Conservation (phyloP, 1,140 invertebrate species). For the Drosophila sp. region DNA sequence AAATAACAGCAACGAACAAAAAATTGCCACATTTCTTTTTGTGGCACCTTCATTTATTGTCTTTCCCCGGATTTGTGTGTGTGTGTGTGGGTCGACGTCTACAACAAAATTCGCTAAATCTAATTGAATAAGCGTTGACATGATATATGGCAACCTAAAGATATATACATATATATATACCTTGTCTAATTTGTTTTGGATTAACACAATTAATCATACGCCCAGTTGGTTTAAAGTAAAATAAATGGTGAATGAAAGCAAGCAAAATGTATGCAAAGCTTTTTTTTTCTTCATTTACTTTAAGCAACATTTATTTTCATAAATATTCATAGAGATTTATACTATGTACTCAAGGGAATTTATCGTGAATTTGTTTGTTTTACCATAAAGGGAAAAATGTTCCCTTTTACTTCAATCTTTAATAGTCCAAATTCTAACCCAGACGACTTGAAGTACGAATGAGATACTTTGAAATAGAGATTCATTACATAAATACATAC, state of each 20-base stretch:
- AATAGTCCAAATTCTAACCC: too few species aligned
- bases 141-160: slow-evolving; percentile 39
- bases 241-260: neutral
- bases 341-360: too few species aligned
- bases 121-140: slow-evolving; percentile 64
- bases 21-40: slow-evolving; percentile 34
- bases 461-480: too few species aligned
- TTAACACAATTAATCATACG: slow-evolving; percentile 63
- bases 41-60: slow-evolving; percentile 39
- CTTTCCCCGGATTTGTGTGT: slow-evolving; percentile 41
- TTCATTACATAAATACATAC: too few species aligned
- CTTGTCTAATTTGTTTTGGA: slow-evolving; percentile 13
- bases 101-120: slow-evolving; percentile 53
- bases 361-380: too few species aligned
- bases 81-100: neutral
- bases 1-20: neutral
- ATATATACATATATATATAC: slow-evolving; percentile 24
- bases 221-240: slow-evolving; percentile 26
- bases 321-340: too few species aligned
- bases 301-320: too few species aligned
- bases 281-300: too few species aligned
- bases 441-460: too few species aligned
- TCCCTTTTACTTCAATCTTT: too few species aligned
- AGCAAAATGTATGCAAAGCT: slow-evolving; percentile 29
- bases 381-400: too few species aligned